These are phyloP conservation scores for Anastatus disparis DNA, from an alignment of 1,140 invertebrate genomes.

Conservation along the genomic window DNA sequence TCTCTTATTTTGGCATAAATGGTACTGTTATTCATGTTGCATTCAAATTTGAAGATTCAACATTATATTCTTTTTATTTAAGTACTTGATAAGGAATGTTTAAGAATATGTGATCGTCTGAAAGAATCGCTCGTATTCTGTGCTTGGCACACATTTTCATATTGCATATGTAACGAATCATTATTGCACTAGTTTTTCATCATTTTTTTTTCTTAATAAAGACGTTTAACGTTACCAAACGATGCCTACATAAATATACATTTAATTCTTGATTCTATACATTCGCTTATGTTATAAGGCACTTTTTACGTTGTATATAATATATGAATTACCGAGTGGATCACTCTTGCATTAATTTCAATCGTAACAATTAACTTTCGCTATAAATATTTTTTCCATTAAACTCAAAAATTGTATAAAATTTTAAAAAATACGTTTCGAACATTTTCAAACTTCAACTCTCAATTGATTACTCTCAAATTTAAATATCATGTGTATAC, in stretches of 20 bases:
- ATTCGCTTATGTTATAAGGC: background rate
- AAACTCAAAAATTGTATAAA: no score
- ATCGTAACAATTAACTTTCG: background rate
- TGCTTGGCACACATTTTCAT: background rate
- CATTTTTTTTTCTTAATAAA: background rate
- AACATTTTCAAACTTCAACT: no score
- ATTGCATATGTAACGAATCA: background rate
- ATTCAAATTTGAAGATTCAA: background rate
- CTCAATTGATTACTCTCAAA: no score
- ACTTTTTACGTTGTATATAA: slow-evolving; percentile 1
- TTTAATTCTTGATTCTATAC: slow-evolving; percentile 9
- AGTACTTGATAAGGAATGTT: slow-evolving; percentile 26
- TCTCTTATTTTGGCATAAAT: background rate
- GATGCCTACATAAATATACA: background rate
- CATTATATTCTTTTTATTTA: no score
- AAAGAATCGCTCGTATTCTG: background rate
- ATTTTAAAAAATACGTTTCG: no score
- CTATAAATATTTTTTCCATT: no score
- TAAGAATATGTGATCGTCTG: background rate
- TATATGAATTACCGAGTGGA: no score
- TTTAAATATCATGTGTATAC: no score
- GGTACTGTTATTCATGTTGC: background rate
- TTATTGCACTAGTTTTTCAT: background rate
- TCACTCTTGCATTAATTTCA: no score
- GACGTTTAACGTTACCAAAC: background rate